Percentiles rank a stretch among this genome's conserved stretches.
These are phyloP conservation scores for Mustelus asterias DNA, from an alignment of 2,113 vertebrate species.

Conservation along the genomic window DNA sequence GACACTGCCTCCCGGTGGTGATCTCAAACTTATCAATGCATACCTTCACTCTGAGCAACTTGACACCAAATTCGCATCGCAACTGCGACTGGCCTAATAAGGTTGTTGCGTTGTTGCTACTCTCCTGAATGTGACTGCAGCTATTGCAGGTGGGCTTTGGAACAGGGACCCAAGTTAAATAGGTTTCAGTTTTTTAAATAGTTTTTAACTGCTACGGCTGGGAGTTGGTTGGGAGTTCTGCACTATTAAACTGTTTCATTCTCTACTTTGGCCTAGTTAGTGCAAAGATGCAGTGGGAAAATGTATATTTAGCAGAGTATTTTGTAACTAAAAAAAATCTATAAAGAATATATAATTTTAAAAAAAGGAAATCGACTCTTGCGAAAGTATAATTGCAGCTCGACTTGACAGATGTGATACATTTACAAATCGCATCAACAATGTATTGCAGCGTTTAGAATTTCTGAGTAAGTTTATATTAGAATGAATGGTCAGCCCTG, in stretches of 20 bases:
- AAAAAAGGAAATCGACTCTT: not conserved
- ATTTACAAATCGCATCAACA: not conserved
- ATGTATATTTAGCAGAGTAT: constrained; percentile 33
- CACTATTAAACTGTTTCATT: not conserved
- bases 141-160: not conserved
- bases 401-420: not conserved
- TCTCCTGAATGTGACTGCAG: not conserved
- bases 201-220: not conserved
- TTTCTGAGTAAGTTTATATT: not conserved
- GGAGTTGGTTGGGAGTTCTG: not conserved
- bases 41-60: not conserved
- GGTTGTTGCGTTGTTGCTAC: not conserved
- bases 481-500: not conserved
- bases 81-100: not conserved
- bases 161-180: not conserved
- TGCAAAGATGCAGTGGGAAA: not conserved
- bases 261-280: not conserved
- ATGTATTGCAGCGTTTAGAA: not conserved
- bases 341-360: constrained; percentile 33
- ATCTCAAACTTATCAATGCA: not conserved
- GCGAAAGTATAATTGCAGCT: not conserved
- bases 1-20: not conserved
- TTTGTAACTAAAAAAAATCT: constrained; percentile 21
- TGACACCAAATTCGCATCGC: not conserved
- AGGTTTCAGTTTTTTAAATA: constrained; percentile 28